phyloP scores from a whole-genome alignment of 2,113 vertebrate genomes.

The Pelvicachromis taeniatus region DNA sequence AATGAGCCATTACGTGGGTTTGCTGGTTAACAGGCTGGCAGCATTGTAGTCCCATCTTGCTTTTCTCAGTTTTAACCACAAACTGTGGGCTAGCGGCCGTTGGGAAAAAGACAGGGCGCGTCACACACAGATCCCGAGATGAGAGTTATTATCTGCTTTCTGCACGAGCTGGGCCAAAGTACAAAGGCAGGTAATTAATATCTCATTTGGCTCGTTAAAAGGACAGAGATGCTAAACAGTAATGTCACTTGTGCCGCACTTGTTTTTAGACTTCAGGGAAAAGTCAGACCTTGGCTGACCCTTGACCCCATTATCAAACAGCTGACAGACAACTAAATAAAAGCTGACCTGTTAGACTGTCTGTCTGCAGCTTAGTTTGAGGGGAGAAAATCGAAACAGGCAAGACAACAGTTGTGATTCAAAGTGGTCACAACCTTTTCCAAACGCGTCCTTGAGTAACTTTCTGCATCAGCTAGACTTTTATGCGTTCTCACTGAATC shows the following conservation, averaged over 20 bases:
- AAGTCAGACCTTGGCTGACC: constrained; percentile 9
- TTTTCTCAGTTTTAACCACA: constrained; percentile 25
- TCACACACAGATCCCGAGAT: not conserved
- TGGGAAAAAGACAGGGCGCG: not conserved
- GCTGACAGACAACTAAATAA: constrained; percentile 1
- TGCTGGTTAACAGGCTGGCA: constrained; percentile 3
- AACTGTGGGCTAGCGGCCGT: not conserved
- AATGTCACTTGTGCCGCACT: not conserved
- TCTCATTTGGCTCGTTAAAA: constrained; percentile 15
- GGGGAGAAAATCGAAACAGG: not conserved
- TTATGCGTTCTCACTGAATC: not conserved
- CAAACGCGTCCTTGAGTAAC: not conserved
- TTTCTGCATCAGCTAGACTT: not conserved
- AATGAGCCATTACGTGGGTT: constrained; percentile 10
- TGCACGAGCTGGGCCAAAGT: not conserved
- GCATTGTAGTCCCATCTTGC: not conserved
- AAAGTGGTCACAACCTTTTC: not conserved
- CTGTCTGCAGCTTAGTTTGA: not conserved
- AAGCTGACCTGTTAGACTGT: constrained; percentile 3
- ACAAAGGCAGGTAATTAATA: constrained; percentile 16
- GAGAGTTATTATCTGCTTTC: constrained; percentile 29
- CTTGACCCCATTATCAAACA: not conserved
- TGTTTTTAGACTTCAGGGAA: not conserved
- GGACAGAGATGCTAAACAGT: constrained; percentile 15
- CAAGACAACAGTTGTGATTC: not conserved